These are phyloP conservation scores for Telenomus remus DNA, from an alignment of 1,140 invertebrate species.

Conservation along the genomic window DNA sequence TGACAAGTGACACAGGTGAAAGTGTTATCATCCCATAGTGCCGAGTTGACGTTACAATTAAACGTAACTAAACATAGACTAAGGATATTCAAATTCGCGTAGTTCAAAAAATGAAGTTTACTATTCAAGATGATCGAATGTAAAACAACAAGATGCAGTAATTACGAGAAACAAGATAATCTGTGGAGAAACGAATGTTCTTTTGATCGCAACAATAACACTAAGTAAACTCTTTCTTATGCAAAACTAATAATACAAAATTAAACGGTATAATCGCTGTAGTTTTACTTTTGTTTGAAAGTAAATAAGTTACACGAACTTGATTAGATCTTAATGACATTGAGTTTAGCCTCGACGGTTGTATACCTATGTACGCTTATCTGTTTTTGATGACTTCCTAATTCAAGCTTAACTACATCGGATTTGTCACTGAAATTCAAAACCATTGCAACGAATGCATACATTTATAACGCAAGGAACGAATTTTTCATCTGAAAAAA, in stretches of 20 bases:
- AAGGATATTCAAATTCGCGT: no score
- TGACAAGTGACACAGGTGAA: slow-evolving; percentile 14
- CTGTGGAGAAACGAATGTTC: no score
- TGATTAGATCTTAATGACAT: slow-evolving; percentile 56
- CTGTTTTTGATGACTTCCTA: slow-evolving; percentile 49
- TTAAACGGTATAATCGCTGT: slow-evolving; percentile 36
- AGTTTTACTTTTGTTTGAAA: slow-evolving; percentile 50
- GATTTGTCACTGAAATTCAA: slow-evolving; percentile 13
- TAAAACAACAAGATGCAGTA: no score
- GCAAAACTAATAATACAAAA: slow-evolving; percentile 36
- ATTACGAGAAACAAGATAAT: no score
- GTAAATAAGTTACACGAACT: slow-evolving; percentile 54
- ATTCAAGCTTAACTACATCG: slow-evolving; percentile 39
- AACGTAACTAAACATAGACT: no score
- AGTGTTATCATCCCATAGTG: slow-evolving; percentile 25
- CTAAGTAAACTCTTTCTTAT: slow-evolving; percentile 33
- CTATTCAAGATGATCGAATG: not conserved
- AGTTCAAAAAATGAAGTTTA: not conserved
- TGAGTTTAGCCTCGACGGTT: slow-evolving; percentile 29
- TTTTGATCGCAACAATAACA: not conserved
- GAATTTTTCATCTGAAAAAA: no score
- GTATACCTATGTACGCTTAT: slow-evolving; percentile 47
- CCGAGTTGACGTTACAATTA: slow-evolving; percentile 15
- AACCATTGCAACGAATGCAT: not conserved
- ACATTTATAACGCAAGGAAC: not conserved